Evolutionary conservation across 2,113 vertebrate genomes (phyloP).

Genomic region (Lycaon pictus): DNA sequence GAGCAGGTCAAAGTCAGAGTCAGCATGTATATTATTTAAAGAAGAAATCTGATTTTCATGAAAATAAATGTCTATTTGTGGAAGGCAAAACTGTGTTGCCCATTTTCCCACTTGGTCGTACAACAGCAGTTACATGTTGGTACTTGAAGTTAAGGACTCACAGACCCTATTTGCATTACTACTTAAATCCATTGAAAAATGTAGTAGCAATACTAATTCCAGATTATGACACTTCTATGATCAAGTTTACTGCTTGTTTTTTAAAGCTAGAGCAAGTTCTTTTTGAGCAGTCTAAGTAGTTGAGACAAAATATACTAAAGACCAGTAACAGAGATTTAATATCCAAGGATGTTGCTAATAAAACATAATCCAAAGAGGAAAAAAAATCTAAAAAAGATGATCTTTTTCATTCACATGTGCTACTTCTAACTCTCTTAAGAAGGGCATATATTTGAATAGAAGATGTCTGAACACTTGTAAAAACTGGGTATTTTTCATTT

Average conservation of each 20-base stretch:
- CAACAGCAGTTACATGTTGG: background rate
- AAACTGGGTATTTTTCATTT: slow-evolving; percentile 67
- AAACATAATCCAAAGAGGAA: slow-evolving; percentile 42
- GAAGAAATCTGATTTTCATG: slow-evolving; percentile 39
- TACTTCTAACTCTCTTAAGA: slow-evolving; percentile 69
- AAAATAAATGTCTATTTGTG: slow-evolving; percentile 22
- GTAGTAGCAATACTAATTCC: background rate
- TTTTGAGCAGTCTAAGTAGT: slow-evolving; percentile 1
- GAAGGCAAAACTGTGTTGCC: background rate
- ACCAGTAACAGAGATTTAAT: background rate
- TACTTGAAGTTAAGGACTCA: slow-evolving; percentile 14
- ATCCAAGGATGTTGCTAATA: slow-evolving; percentile 31
- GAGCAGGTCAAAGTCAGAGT: background rate
- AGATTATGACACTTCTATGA: background rate
- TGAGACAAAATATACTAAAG: background rate
- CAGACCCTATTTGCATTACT: background rate
- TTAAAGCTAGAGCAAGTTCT: slow-evolving; percentile 33
- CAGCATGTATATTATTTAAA: background rate
- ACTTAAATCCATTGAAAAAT: slow-evolving; percentile 50
- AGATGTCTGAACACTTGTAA: slow-evolving; percentile 21
- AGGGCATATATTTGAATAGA: slow-evolving; percentile 4
- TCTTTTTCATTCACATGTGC: background rate
- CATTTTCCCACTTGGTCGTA: background rate
- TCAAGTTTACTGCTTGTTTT: background rate
- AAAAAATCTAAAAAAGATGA: background rate